A percentile compares a stretch with the other conserved stretches of the same genome.
Conservation (phyloP, 1,140 invertebrate genomes). For the Cyclina sinensis region DNA sequence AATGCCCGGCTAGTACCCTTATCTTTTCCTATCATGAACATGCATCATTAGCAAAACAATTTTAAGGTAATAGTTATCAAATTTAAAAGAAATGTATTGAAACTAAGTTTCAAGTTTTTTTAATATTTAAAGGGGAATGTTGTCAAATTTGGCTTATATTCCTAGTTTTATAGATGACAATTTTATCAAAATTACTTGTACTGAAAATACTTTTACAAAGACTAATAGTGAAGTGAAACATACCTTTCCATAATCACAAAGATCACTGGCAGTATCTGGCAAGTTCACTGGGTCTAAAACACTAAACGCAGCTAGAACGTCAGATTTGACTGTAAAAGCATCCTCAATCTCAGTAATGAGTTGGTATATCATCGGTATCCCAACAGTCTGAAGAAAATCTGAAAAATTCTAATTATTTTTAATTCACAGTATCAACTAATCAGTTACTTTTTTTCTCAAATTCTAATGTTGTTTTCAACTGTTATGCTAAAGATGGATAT, state of each 20-base stretch:
- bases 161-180: background rate
- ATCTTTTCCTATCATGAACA: conserved; percentile 29
- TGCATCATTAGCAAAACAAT: background rate
- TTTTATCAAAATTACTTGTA: background rate
- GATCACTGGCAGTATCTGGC: conserved; percentile 19
- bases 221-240: background rate
- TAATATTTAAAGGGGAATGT: background rate
- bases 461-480: background rate
- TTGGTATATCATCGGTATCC: conserved; percentile 32
- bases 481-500: background rate
- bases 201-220: background rate
- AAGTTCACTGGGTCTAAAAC: conserved; percentile 60
- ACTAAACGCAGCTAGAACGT: conserved; percentile 63
- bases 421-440: too few relatives aligned
- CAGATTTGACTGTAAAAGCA: conserved; percentile 42
- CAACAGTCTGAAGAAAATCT: conserved; percentile 15
- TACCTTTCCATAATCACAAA: conserved; percentile 25
- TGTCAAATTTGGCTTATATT: background rate
- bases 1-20: background rate
- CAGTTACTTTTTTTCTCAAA: background rate
- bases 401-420: too few relatives aligned
- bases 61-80: background rate
- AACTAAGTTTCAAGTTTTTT: too few relatives aligned
- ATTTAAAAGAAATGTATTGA: too few relatives aligned
- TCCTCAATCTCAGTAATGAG: conserved; percentile 60